Evolutionary conservation across 2,888 invertebrate species (phyloP).

Genomic region (Pheosia gnoma): DNA sequence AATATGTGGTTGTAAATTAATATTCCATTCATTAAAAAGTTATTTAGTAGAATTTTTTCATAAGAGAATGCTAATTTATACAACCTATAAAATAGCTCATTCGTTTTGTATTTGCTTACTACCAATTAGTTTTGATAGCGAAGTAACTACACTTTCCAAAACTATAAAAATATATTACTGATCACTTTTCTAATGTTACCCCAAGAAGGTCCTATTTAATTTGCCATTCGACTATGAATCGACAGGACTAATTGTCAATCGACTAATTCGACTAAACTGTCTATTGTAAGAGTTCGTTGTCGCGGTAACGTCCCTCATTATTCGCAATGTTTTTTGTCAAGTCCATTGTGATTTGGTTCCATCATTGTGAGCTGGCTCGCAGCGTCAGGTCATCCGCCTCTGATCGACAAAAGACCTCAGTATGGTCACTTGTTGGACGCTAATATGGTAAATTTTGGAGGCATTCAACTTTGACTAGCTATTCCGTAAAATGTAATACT

Average conservation of each 20-base stretch:
- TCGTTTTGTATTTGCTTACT: neutral
- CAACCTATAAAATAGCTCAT: neutral
- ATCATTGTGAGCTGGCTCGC: constrained; percentile 26
- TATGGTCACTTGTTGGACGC: neutral
- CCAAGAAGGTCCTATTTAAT: neutral
- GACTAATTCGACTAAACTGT: constrained; percentile 15
- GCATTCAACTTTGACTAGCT: neutral
- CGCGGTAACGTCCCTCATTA: constrained; percentile 33
- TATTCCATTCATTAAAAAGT: neutral
- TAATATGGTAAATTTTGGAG: neutral
- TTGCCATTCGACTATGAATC: constrained; percentile 13
- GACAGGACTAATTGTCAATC: constrained; percentile 33
- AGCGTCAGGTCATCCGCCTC: constrained; percentile 33
- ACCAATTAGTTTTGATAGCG: too few species aligned
- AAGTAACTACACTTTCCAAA: neutral
- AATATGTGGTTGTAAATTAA: neutral
- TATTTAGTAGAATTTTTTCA: neutral
- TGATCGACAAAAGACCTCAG: constrained; percentile 17
- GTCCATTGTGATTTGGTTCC: constrained; percentile 44
- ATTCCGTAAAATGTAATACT: neutral
- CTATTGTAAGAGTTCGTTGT: constrained; percentile 32
- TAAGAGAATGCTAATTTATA: neutral
- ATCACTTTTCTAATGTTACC: neutral
- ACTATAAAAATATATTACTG: neutral
- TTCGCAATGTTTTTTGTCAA: constrained; percentile 38